A percentile compares a stretch with the other conserved stretches of the same genome.
Evolutionary conservation across 1,140 invertebrate species (phyloP).

Genomic region (Conus ventricosus): DNA sequence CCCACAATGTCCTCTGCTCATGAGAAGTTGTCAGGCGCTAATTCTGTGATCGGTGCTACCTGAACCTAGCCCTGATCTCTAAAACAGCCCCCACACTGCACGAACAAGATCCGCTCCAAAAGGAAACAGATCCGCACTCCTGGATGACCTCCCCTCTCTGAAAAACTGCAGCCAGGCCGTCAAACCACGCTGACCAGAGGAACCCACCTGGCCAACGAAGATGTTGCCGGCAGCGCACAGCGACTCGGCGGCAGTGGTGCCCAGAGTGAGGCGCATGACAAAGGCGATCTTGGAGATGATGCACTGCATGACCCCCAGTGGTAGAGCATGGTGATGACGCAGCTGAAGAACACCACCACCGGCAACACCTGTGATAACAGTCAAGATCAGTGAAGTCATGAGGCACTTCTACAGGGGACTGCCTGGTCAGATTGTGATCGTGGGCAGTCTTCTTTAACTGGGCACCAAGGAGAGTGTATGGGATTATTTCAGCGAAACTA

Average conservation of each 20-base stretch:
- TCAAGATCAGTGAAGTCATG: not conserved
- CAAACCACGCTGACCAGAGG: not conserved
- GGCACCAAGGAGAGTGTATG: no score
- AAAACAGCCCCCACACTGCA: no score
- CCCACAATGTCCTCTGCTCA: no score
- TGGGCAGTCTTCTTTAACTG: no score
- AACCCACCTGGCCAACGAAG: slow-evolving; percentile 72
- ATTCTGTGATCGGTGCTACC: no score
- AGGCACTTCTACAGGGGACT: not conserved
- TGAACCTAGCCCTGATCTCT: no score
- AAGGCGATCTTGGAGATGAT: slow-evolving; percentile 66
- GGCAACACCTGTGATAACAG: slow-evolving; percentile 66
- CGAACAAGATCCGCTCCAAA: no score
- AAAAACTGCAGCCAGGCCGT: not conserved
- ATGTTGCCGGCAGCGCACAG: slow-evolving; percentile 73
- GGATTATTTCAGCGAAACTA: no score
- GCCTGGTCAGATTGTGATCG: no score
- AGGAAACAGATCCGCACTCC: no score
- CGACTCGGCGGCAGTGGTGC: slow-evolving; percentile 70
- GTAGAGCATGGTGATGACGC: slow-evolving; percentile 69
- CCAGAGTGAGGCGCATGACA: slow-evolving; percentile 62
- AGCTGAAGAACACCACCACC: slow-evolving; percentile 72
- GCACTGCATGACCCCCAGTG: slow-evolving; percentile 72
- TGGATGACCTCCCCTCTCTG: no score
- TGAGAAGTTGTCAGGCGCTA: no score